Percentiles rank a stretch among this genome's conserved stretches.
phyloP scores from a whole-genome alignment of 2,113 vertebrate species.

The Corythoichthys intestinalis region DNA sequence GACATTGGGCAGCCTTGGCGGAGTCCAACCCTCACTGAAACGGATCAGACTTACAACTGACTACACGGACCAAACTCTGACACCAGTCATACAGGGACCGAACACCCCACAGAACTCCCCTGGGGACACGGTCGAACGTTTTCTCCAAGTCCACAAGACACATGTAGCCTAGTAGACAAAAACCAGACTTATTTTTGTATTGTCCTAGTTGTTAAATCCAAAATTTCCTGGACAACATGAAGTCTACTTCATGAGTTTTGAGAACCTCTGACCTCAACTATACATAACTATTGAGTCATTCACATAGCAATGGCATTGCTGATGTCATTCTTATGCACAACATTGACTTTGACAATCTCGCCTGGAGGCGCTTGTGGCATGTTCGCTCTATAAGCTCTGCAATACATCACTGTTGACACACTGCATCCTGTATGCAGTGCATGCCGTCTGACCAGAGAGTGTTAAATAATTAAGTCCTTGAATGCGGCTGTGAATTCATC shows the following conservation, averaged over 20 bases:
- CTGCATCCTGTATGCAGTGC: not conserved
- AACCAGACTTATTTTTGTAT: not conserved
- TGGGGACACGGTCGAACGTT: no score
- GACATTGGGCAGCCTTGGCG: no score
- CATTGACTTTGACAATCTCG: constrained; percentile 24
- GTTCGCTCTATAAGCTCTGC: constrained; percentile 21
- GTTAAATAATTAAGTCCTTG: not conserved
- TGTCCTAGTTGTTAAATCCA: not conserved
- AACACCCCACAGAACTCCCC: no score
- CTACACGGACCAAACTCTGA: no score
- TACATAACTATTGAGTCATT: constrained; percentile 40
- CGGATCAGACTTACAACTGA: no score
- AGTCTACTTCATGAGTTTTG: not conserved
- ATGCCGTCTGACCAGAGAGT: constrained; percentile 5
- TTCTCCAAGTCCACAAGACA: not conserved
- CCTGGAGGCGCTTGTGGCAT: constrained; percentile 24
- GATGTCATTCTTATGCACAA: constrained; percentile 30
- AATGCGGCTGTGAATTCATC: not conserved
- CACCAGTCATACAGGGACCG: no score
- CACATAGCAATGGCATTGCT: constrained; percentile 11
- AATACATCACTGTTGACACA: constrained; percentile 16
- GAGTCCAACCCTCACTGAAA: no score
- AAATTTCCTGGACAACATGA: not conserved
- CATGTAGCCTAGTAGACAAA: not conserved
- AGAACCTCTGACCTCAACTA: constrained; percentile 2